A percentile compares a stretch with the other conserved stretches of the same genome.
phyloP scores from a whole-genome alignment of 2,888 invertebrate genomes.

The Caenorhabditis afra region DNA sequence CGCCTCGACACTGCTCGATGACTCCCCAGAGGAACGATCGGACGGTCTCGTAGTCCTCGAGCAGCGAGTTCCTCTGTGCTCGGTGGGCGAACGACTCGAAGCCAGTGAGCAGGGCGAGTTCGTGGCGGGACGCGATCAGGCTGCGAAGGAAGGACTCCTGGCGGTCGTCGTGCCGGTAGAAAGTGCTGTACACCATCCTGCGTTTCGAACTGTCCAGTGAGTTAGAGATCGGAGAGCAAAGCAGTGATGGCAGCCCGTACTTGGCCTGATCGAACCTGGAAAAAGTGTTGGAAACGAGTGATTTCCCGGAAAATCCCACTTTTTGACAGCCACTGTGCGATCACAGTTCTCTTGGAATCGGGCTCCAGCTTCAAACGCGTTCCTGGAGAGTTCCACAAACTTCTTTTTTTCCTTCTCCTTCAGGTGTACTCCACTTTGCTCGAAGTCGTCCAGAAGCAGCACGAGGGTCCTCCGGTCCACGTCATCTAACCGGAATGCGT shows the following conservation, averaged over 20 bases:
- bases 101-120: slow-evolving; percentile 91
- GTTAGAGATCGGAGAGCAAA: slow-evolving; percentile 65
- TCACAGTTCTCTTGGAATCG: slow-evolving; percentile 72
- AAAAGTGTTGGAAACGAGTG: background rate
- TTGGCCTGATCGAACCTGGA: slow-evolving; percentile 61
- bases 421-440: slow-evolving; percentile 96
- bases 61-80: slow-evolving; percentile 90
- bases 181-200: slow-evolving; percentile 69
- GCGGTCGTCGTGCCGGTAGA: slow-evolving; percentile 70
- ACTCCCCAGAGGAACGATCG: slow-evolving; percentile 73
- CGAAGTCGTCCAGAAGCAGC: slow-evolving; percentile 95
- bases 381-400: slow-evolving; percentile 61
- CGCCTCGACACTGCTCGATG: slow-evolving; percentile 66
- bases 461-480: slow-evolving; percentile 90
- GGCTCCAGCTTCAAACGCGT: slow-evolving; percentile 77
- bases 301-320: no score
- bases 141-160: slow-evolving; percentile 80
- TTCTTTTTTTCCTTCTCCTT: slow-evolving; percentile 84
- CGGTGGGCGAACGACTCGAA: slow-evolving; percentile 92
- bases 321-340: slow-evolving; percentile 55
- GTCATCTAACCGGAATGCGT: slow-evolving; percentile 82
- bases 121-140: slow-evolving; percentile 87
- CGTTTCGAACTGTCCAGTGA: slow-evolving; percentile 66
- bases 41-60: slow-evolving; percentile 79
- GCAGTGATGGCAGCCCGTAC: slow-evolving; percentile 55